Evolutionary conservation across 1,140 invertebrate genomes (phyloP).

Genomic region (Idris sp.): DNA sequence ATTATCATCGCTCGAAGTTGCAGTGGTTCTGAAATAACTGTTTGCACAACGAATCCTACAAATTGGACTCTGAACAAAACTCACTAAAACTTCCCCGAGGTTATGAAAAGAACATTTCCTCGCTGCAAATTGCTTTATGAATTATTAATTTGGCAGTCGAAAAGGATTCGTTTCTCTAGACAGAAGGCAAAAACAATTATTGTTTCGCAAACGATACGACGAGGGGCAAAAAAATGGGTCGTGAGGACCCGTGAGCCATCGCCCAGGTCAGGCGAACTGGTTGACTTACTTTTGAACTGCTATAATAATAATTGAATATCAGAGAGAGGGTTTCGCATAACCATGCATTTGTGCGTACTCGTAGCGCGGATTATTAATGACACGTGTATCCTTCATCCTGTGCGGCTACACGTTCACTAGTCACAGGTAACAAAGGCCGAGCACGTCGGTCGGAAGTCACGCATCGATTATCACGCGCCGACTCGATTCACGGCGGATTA

Average conservation of each 20-base stretch:
- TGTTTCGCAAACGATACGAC: too few species aligned
- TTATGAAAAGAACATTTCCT: too few species aligned
- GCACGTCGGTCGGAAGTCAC: slow-evolving; percentile 61
- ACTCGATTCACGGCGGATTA: slow-evolving; percentile 54
- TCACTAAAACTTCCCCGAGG: too few species aligned
- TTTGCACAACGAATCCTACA: too few species aligned
- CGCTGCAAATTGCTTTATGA: slow-evolving; percentile 30
- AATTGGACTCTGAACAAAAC: too few species aligned
- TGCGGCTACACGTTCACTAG: slow-evolving; percentile 19
- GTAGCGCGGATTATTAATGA: slow-evolving; percentile 46
- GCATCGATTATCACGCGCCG: slow-evolving; percentile 62
- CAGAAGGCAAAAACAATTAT: too few species aligned
- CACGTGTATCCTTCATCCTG: slow-evolving; percentile 61
- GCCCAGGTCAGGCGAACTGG: too few species aligned
- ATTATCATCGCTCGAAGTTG: too few species aligned
- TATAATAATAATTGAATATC: slow-evolving; percentile 30
- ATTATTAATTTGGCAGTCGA: slow-evolving; percentile 19
- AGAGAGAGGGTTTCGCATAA: slow-evolving; percentile 3
- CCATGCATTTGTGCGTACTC: slow-evolving; percentile 9
- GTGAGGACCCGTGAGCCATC: too few species aligned
- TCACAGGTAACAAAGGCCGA: slow-evolving; percentile 53
- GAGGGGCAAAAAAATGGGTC: too few species aligned
- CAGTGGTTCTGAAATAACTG: too few species aligned
- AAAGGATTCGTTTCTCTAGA: slow-evolving; percentile 24
- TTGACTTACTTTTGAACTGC: slow-evolving; percentile 52